Evolutionary conservation across 2,797 vertebrate species (phyloP).

Genomic region (Melanogrammus aeglefinus): DNA sequence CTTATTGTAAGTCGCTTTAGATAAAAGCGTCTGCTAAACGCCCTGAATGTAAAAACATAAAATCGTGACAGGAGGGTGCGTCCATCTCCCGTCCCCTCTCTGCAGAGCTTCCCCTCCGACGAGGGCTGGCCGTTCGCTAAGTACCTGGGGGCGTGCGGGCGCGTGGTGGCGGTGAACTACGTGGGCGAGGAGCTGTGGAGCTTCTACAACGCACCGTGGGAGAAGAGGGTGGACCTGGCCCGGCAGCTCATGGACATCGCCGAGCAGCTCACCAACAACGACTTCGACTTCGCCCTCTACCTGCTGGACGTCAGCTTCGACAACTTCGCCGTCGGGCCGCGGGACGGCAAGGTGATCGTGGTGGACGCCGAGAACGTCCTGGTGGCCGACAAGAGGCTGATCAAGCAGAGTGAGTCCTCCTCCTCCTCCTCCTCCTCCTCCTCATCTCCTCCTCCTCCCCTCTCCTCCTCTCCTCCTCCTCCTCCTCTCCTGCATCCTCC

Average conservation of each 20-base stretch:
- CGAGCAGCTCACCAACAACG: conserved; percentile 98
- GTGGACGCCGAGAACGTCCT: conserved; percentile 96
- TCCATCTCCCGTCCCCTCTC: conserved; percentile 24
- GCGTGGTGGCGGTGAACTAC: conserved; percentile 97
- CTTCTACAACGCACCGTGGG: conserved; percentile 94
- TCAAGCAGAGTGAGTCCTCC: conserved; percentile 92
- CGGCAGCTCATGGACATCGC: conserved; percentile 98
- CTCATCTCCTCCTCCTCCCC: not conserved
- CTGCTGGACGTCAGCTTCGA: conserved; percentile 98
- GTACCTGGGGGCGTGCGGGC: conserved; percentile 95
- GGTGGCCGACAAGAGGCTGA: conserved; percentile 94
- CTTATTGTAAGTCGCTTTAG: too few species aligned
- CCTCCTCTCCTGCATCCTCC: too few species aligned
- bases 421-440: not conserved
- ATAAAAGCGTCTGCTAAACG: too few species aligned
- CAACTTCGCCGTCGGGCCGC: conserved; percentile 95
- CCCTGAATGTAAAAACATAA: too few species aligned
- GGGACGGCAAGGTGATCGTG: conserved; percentile 96
- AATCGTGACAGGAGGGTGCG: not conserved
- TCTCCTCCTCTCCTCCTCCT: too few species aligned
- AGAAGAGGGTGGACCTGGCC: conserved; percentile 93
- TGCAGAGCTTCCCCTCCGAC: conserved; percentile 95
- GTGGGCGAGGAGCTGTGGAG: conserved; percentile 98
- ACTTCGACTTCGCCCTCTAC: conserved; percentile 99
- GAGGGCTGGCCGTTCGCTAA: conserved; percentile 99